Evolutionary conservation across 2,797 vertebrate genomes (phyloP), one percentile per base, ranked within the genome.

Genomic region (Crocidura indochinensis): DNA sequence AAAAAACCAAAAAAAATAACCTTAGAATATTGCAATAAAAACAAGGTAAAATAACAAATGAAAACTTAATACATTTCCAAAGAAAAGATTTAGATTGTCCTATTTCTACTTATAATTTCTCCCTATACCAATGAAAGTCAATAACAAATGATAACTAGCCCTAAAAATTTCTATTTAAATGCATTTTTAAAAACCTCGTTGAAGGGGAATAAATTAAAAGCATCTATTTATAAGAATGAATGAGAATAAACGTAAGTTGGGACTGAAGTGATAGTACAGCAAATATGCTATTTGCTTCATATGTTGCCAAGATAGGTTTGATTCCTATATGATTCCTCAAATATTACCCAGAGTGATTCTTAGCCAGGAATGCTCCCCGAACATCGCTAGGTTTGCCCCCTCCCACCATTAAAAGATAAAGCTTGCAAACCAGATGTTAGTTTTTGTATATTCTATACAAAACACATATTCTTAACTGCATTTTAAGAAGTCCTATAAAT

Each of bases 121-220:
- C 68, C 17, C 44, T 4, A 22, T 0, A 5, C 29, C 7, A 65
- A 65, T 26, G 19, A 65, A 65, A 92, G 77, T 81, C 38, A 90
- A 20, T 87, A 76, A 51, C 14, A 88, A 88, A 68, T 84, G 26
- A 68, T 60, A 15, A 69, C 46, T 82, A 19, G 9, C 1, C 9
- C 15, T 51, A 82, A 81, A 75, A 68, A 26, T 69, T 78, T 88
- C n/a, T 88, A 27, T 76, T 88, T 79, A 38, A 77, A 56, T 49
- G 15, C 4, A 8, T 51, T 76, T 87, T 56, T 88, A 60, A 19
- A 5, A 22, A 74, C 2, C 2, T n/a, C 20, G 46, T 73, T 76
- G 62, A 91, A 87, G 6, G 80, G 10, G 19, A 10, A n/a, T 38
- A 83, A 78, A 82, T 74, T 60, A 60, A 60, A 60, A 60, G 4